Evolutionary conservation across 92 coral and sea anemone species (phyloP), one percentile per base, ranked within the genome.

Genomic region (Zoanthus gigantus): DNA sequence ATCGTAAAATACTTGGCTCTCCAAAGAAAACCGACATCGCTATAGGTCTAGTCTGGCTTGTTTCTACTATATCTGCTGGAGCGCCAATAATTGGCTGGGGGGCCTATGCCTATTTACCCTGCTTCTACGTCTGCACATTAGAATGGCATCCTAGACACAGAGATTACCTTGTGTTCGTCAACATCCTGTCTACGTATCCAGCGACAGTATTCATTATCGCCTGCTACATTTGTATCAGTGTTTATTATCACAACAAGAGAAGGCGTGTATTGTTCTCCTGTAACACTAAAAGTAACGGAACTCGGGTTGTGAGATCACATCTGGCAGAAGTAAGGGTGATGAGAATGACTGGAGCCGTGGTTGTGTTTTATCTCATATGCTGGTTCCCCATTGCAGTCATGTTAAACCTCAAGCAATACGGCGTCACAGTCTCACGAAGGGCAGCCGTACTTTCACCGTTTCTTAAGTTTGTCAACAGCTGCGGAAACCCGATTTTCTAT

Each of bases 131-230:
- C 3, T 79, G 83, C 17, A 79, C 83, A 2, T 18, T 79, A 54
- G 72, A 79, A 31, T 79, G 83, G 83, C 83, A 79, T 16, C 83
- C 83, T 5, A 79, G 44, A 60, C 83, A 79, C 83, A 28, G 65
- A 17, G 6, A n/a, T 44, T 78, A 78, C 50, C 83, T 78, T 14
- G 53, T 78, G 66, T 78, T 78, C 37, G 68, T 16, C 16, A 78
- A 78, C 4, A 60, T 78, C 7, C 46, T 78, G 32, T 78, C 83
- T 7, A 78, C 83, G 16, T 78, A 78, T 42, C 83, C 83, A 10
- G 83, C 83, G 7, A 78, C 83, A 57, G 69, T 44, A 6, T 28
- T 78, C 6, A 71, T 78, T 6, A 58, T 78, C 30, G 58, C 30
- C 52, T 78, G 83, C 68, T 78, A 78, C 23, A 58, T 78, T 30